Evolutionary conservation across 2,113 vertebrate genomes (phyloP).

Genomic region (Anolis sagrei): DNA sequence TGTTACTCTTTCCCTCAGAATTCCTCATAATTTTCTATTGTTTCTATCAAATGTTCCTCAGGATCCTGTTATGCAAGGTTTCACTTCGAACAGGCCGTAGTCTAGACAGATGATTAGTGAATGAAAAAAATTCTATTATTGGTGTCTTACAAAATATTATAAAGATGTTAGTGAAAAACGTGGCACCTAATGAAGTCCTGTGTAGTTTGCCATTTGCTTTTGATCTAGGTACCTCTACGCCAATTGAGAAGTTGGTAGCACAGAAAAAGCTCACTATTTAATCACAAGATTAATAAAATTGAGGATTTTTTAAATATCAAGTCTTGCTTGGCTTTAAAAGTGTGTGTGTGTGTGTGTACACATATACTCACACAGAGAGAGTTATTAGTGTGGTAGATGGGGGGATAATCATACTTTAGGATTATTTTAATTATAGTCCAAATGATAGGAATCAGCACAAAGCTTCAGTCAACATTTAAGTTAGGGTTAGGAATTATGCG

Average conservation of each 20-base stretch:
- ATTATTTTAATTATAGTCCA: not conserved
- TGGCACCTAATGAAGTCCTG: not conserved
- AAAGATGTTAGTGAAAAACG: not conserved
- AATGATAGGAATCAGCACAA: not conserved
- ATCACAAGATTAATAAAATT: too few species aligned
- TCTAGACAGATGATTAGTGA: not conserved
- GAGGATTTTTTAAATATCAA: not conserved
- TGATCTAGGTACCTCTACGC: not conserved
- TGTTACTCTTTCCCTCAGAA: not conserved
- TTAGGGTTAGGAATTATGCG: too few species aligned
- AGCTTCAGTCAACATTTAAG: not conserved
- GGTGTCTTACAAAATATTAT: conserved; percentile 4
- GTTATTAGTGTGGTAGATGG: not conserved
- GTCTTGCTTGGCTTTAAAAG: not conserved
- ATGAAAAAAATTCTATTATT: not conserved
- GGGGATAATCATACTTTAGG: not conserved
- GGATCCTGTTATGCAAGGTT: not conserved
- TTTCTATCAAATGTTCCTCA: not conserved
- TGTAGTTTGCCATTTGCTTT: not conserved
- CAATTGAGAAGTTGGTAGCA: not conserved
- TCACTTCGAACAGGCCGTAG: not conserved
- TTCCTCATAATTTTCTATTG: not conserved
- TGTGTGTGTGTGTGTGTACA: too few species aligned
- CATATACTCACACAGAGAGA: too few species aligned
- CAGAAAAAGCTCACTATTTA: not conserved